Evolutionary conservation across 2,888 invertebrate genomes (phyloP), one percentile per base, ranked within the genome.

Genomic region (Synergus laeviventris): DNA sequence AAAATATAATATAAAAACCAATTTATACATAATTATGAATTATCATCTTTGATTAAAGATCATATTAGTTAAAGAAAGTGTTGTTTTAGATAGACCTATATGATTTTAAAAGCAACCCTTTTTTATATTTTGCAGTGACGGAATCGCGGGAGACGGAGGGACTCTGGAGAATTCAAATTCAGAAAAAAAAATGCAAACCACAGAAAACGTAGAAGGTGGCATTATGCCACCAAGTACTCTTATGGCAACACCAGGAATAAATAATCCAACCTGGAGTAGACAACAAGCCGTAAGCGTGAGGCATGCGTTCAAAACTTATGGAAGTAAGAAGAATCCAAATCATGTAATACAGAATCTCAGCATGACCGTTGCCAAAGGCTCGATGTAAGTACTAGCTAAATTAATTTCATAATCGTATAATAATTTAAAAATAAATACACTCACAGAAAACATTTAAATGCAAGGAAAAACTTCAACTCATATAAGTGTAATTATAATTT

Each of bases 361-460:
- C 92, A 97, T 98, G 96, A 97, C 97, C 77, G 98, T 98, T 81
- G 96, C 96, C 85, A 97, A 97, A 91, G 98, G 98, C 87, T 96
- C 97, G 82, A 98, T 98, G 98, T 98, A 92, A 97, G 97, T 95
- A 87, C 31, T 81, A 83, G 87, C 31, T 81, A 83, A 79, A 5
- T 31, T 16, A 2, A 14, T 18, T 54, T 18, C 18, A 54, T 54
- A 54, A 18, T 11, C 11, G 18, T 18, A 7, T 54, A 1, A 18
- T 59, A 7, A 24, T 59, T 24, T 24, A 14, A 64, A 36, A 36
- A 21, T 11, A 9, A 21, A 16, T 62, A 38, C 2, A 24, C 4
- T 62, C 31, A n/a, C 2, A 59, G 5, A 31, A 31, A 31, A 31
- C 31, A 31, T 14, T 59, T 5, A 24, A 59, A 24, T 12, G 0